Conservation (phyloP, 2,888 invertebrate genomes). For the Scaptomyza tumidula region DNA sequence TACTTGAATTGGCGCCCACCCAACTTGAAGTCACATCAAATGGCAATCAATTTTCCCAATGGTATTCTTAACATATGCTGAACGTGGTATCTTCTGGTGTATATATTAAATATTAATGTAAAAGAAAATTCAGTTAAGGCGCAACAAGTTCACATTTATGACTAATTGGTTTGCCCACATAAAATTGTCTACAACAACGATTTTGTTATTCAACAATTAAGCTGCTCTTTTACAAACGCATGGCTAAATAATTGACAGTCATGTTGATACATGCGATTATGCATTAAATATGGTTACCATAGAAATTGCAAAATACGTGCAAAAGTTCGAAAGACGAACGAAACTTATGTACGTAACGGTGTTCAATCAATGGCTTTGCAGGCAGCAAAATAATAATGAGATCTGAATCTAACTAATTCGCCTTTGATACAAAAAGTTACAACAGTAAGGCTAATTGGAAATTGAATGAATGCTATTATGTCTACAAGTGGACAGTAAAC, state of each 20-base stretch:
- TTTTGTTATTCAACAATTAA: slow-evolving; percentile 1
- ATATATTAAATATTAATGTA: not conserved
- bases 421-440: too few species aligned
- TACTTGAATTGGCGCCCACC: not conserved
- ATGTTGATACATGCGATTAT: not conserved
- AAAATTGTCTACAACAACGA: not conserved
- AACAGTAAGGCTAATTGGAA: not conserved
- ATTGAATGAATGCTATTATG: too few species aligned
- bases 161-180: slow-evolving; percentile 26
- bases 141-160: slow-evolving; percentile 7
- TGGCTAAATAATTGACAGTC: not conserved
- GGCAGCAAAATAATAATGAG: not conserved
- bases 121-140: not conserved
- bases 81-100: not conserved
- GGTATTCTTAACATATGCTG: slow-evolving; percentile 28
- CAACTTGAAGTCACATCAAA: slow-evolving; percentile 23
- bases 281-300: not conserved
- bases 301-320: not conserved
- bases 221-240: not conserved
- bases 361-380: not conserved
- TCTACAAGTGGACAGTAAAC: not conserved
- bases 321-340: not conserved
- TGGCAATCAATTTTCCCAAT: slow-evolving; percentile 33
- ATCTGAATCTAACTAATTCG: not conserved
- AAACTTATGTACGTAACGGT: too few species aligned